Evolutionary conservation across 2,888 invertebrate species (phyloP), one percentile per base, ranked within the genome.

Genomic region (Phlogophora meticulosa): DNA sequence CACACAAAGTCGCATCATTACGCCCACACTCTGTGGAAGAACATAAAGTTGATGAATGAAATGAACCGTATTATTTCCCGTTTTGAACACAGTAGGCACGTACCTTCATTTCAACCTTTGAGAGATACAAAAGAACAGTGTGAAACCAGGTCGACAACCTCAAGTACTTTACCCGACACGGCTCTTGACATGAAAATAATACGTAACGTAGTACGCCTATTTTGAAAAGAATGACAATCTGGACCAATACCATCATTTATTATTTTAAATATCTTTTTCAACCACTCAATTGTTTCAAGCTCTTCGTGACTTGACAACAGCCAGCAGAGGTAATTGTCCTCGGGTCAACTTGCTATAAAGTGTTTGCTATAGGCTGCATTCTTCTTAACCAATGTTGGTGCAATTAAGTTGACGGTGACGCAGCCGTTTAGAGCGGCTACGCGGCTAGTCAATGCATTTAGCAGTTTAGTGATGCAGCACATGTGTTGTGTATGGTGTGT

Each of bases 51-150:
- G 81, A 80, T 83, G 89, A 92, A 93, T 89, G 87, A 90, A 93
- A 91, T 92, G 90, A 93, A 94, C 93, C 92, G 94, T 94, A 93
- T 91, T 91, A 94, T 93, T 92, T 94, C 94, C 94, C 93, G 94
- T 94, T 94, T 90, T 81, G 88, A 90, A 89, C 90, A 87, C 88
- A 91, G 90, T 88, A 86, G 85, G 87, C 85, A 86, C 88, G 87
- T 90, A 91, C 90, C 91, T 93, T 90, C 86, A 89, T 90, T 88
- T 90, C 85, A 87, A 87, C 89, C 90, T 92, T 87, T 89, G 90
- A 91, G 88, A 91, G 89, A 90, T 91, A 89, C 90, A 90, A 88
- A 88, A 85, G 87, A 88, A 82, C 81, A 79, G 80, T 80, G 68
- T 82, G 82, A 83, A 93, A 90, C 88, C 89, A 87, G 93, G 93